Base-by-base conservation (phyloP, 1,140 invertebrate genomes). In the Hylaeus volcanicus region DNA sequence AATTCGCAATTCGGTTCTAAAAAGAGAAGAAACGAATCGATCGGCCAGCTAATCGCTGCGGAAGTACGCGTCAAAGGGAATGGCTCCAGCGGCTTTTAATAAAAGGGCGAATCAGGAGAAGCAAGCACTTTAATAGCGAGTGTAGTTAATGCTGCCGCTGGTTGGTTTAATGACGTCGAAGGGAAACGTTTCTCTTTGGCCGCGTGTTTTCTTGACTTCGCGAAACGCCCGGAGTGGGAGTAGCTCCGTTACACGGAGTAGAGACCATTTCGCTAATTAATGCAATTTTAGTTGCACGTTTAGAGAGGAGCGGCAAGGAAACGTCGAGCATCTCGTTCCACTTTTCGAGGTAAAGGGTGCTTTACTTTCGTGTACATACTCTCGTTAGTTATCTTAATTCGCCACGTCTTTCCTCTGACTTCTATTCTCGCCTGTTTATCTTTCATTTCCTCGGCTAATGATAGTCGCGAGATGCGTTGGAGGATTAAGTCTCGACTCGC, bases 241-340 rank as follows among this genome's bases (percentile, higher is more conserved):
- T 26, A 1, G 51, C 68, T 12, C 15, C 12, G 71, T 80, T 53
- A 37, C 66, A 26, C 39, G 26, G 37, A 2, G 6, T 11, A 56
- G 51, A 48, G 9, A 41, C 41, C 43, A 77, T 51, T 61, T 64
- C 45, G 41, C 74, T 81, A 77, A 81, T 81, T 81, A 81, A 81
- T 77, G 66, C 74, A 64, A 48, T 71, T 81, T 70, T 56, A 70
- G 79, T 81, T 55, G 74, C 72, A 1, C 66, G 14, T 26, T 51
- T 81, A 56, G 73, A 60, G n/a, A 4, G 43, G 39, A 15, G 26
- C 55, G 5, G 39, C 69, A 11, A 65, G 61, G 37, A 55, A 65
- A 55, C 56, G 64, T 12, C 41, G 5, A 14, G 66, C 26, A 0
- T 53, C 37, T 55, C 26, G 58, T 14, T 43, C 64, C 63, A 68